Conservation (phyloP, 2,888 invertebrate genomes). For the Margaritifera margaritifera region DNA sequence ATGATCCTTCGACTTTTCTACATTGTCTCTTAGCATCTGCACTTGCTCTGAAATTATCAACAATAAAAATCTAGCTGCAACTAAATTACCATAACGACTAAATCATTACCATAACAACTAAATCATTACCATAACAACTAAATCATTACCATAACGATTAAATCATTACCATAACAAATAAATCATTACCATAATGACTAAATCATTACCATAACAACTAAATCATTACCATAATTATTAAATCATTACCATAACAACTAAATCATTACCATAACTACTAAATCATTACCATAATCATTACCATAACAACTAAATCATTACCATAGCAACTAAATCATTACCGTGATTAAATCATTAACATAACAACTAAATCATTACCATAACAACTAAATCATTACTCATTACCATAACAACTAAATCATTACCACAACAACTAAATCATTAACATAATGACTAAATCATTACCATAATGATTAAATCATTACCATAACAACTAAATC, state of each 20-base stretch:
- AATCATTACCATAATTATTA: too few species aligned
- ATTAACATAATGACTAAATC: too few species aligned
- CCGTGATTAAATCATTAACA: too few species aligned
- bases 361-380: background rate
- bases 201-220: background rate
- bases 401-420: too few species aligned
- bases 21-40: conserved; percentile 57
- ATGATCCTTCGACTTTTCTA: conserved; percentile 53
- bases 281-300: background rate
- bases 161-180: background rate
- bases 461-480: too few species aligned
- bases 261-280: too few species aligned
- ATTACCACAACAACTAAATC: background rate
- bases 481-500: background rate
- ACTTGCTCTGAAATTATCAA: conserved; percentile 58
- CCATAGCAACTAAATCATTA: background rate
- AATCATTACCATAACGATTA: too few species aligned
- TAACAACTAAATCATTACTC: too few species aligned
- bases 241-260: background rate
- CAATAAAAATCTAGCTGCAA: background rate
- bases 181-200: too few species aligned
- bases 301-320: too few species aligned
- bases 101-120: background rate
- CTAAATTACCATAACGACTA: background rate
- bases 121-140: background rate